A percentile compares a stretch with the other conserved stretches of the same genome.
These are phyloP conservation scores for Chymomyza caudatula DNA, from an alignment of 2,888 invertebrate species.

Conservation along the genomic window DNA sequence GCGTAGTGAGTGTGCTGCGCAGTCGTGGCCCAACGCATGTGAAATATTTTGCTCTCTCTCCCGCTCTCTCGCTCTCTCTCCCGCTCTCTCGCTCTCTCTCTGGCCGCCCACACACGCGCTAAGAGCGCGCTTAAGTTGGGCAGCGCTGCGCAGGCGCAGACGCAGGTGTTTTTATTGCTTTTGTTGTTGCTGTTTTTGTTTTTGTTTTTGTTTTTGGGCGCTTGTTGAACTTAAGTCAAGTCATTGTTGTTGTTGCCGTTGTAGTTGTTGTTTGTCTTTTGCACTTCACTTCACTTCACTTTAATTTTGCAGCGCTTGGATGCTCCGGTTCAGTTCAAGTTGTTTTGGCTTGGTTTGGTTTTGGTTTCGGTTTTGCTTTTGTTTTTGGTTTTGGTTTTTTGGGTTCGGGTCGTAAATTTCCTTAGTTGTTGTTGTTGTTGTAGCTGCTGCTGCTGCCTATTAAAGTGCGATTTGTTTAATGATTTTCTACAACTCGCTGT, in stretches of 20 bases:
- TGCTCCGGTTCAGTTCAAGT: constrained; percentile 37
- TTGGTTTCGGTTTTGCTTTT: constrained; percentile 30
- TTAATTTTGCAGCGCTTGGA: constrained; percentile 70
- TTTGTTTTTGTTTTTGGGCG: constrained; percentile 2
- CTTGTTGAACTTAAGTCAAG: constrained; percentile 57
- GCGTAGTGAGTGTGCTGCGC: constrained; percentile 16
- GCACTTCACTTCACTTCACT: constrained; percentile 75
- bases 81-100: background rate
- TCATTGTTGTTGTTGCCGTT: constrained; percentile 58
- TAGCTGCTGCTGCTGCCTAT: constrained; percentile 52
- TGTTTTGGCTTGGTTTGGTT: constrained; percentile 43
- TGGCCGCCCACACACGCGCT: constrained; percentile 40
- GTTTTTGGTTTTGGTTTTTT: constrained; percentile 15
- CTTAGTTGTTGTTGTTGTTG: constrained; percentile 39
- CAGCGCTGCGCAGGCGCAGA: constrained; percentile 3
- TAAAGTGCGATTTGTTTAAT: constrained; percentile 76
- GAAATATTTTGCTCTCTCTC: background rate
- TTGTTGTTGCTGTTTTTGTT: constrained; percentile 17
- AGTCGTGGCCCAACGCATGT: constrained; percentile 16
- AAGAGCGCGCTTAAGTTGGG: constrained; percentile 45
- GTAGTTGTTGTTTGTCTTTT: constrained; percentile 68
- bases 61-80: constrained; percentile 22
- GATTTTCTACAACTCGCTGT: constrained; percentile 70
- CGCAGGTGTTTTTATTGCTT: constrained; percentile 2
- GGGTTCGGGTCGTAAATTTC: constrained; percentile 54